Evolutionary conservation across 2,888 invertebrate genomes (phyloP).

Genomic region (Eucriotettix oculatus): DNA sequence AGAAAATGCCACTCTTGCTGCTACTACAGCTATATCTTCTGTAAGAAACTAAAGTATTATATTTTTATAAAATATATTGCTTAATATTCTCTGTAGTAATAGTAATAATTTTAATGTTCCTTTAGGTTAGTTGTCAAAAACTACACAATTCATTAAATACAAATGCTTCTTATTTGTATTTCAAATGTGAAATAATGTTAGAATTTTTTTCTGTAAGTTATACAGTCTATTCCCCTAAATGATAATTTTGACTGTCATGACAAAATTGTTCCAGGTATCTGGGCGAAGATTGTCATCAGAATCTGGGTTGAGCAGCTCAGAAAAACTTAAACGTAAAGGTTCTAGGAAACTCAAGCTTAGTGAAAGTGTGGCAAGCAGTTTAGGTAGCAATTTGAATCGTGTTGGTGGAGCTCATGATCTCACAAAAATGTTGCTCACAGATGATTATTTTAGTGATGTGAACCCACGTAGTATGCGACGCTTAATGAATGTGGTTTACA

Average conservation of each 20-base stretch:
- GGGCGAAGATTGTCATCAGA: conserved; percentile 56
- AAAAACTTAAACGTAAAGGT: conserved; percentile 53
- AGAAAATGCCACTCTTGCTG: conserved; percentile 28
- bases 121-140: too few relatives aligned
- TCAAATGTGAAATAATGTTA: too few relatives aligned
- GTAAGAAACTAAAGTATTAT: conserved; percentile 18
- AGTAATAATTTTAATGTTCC: too few relatives aligned
- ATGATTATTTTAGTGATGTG: conserved; percentile 97
- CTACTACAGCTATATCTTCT: conserved; percentile 31
- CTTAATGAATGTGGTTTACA: conserved; percentile 91
- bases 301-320: conserved; percentile 65
- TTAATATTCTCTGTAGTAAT: too few relatives aligned
- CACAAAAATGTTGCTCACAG: conserved; percentile 80
- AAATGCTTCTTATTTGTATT: too few relatives aligned
- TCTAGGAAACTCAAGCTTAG: conserved; percentile 62
- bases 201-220: too few relatives aligned
- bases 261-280: background rate
- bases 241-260: too few relatives aligned
- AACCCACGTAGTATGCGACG: conserved; percentile 94
- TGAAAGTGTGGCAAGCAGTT: conserved; percentile 80
- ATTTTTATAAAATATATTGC: too few relatives aligned
- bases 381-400: conserved; percentile 72
- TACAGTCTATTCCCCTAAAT: too few relatives aligned
- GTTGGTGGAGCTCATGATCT: conserved; percentile 54
- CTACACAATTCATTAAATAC: too few relatives aligned